These are phyloP conservation scores for Lasiommata megera DNA, from an alignment of 2,888 invertebrate genomes.

Conservation along the genomic window DNA sequence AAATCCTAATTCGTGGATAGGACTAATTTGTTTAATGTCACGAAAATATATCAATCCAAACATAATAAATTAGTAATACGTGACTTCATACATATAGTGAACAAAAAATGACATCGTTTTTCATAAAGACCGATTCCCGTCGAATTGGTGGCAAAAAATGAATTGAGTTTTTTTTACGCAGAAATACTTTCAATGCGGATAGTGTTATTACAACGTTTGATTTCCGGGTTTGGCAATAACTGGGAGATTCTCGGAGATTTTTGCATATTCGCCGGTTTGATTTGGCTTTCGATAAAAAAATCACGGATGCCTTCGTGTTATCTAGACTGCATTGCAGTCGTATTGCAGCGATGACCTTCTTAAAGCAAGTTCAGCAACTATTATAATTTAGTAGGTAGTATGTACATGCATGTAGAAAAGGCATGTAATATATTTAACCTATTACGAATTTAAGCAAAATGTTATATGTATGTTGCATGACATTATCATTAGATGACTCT, in stretches of 20 bases:
- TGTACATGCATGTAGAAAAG: background rate
- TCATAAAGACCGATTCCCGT: constrained; percentile 17
- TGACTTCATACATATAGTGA: background rate
- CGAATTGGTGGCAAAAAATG: constrained; percentile 18
- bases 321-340: constrained; percentile 29
- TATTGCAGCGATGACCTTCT: constrained; percentile 27
- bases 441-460: too few species aligned
- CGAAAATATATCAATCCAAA: too few species aligned
- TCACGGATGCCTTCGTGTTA: constrained; percentile 18
- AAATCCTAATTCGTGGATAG: too few species aligned
- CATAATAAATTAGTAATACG: too few species aligned
- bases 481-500: too few species aligned
- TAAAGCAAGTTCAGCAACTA: constrained; percentile 6
- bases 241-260: constrained; percentile 21
- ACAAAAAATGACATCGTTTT: constrained; percentile 7
- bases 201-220: constrained; percentile 29
- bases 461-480: too few species aligned
- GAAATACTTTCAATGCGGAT: constrained; percentile 27
- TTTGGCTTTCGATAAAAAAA: constrained; percentile 26
- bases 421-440: too few species aligned
- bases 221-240: constrained; percentile 33
- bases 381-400: background rate
- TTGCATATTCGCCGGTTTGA: constrained; percentile 27
- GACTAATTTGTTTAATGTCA: too few species aligned
- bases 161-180: constrained; percentile 15